These are phyloP conservation scores for Ciconia boyciana DNA, from an alignment of 2,113 vertebrate species.

Conservation along the genomic window DNA sequence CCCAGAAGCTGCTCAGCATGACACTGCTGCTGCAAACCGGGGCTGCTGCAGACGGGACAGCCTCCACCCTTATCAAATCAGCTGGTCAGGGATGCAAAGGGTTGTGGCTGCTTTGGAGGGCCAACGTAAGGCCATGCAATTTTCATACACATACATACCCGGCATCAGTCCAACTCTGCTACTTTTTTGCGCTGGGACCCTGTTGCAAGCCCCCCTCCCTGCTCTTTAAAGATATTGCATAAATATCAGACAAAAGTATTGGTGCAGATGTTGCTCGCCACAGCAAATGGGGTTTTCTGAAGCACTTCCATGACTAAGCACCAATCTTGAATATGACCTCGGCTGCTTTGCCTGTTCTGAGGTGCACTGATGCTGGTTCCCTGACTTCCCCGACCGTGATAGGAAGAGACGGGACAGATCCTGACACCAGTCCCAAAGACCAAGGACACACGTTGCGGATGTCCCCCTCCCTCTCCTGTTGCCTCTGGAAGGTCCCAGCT, in stretches of 20 bases:
- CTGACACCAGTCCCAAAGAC: background rate
- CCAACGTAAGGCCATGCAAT: background rate
- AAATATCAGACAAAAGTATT: background rate
- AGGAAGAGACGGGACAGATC: background rate
- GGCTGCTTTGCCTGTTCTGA: background rate
- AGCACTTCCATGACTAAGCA: background rate
- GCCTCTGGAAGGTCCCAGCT: background rate
- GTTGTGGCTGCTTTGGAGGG: background rate
- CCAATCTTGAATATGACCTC: background rate
- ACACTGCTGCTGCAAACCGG: background rate
- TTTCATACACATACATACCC: background rate
- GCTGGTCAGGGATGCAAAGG: fast-evolving
- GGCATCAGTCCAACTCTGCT: background rate
- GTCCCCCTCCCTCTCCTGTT: background rate
- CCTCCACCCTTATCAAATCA: background rate
- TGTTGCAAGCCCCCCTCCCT: background rate
- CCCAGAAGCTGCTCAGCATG: background rate
- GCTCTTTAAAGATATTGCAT: background rate
- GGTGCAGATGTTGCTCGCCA: background rate
- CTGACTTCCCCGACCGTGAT: fast-evolving
- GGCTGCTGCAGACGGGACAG: background rate
- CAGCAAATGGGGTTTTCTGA: background rate
- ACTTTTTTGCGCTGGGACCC: background rate
- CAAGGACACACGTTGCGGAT: background rate
- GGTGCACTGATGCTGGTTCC: background rate